Base-by-base conservation (phyloP, 2,888 invertebrate genomes). In the Arge pagana region DNA sequence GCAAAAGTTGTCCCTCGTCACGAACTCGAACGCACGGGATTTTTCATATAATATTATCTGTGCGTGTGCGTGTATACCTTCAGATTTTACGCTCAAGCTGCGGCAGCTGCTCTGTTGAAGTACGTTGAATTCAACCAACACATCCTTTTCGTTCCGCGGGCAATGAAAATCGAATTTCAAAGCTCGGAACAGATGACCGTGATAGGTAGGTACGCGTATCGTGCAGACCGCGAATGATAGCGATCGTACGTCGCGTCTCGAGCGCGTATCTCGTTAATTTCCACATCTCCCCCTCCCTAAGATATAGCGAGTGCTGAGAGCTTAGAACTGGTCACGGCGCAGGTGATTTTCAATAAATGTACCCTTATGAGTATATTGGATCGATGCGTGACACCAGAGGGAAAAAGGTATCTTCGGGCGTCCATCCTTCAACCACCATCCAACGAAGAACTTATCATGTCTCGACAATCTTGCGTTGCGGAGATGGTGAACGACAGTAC, bases 51-150 rank as follows among this genome's bases (percentile, higher is more conserved):
- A 54, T 40, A 35, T 23, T 28, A 45, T n/a, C 2, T 30, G 28
- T 23, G 52, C 28, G n/a, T n/a, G n/a, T 21, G 8, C 42, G 11
- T 55, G 21, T 39, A 21, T 54, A 50, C 57, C 65, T 73, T 30
- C 70, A 94, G 93, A 68, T 93, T 91, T 74, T 94, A 94, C 70
- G 89, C 92, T 10, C 73, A 96, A 48, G 86, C 94, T 7, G 87
- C 95, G 1, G 85, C 87, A n/a, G 85, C 90, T 11, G 95, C 93
- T 3, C 80, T 96, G 3, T 70, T 96, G 3, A 90, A 88, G 67
- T 95, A 94, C 72, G 83, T 93, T 1, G 93, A 95, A 74, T 85
- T 85, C 62, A 85, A 87, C 51, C 86, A 91, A 64, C 87, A 87
- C 58, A 80, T 89, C 13, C 80, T 86, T 13, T 93, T 90, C 74